These are phyloP conservation scores for Pheosia tremula DNA, from an alignment of 2,888 invertebrate genomes.

Conservation along the genomic window DNA sequence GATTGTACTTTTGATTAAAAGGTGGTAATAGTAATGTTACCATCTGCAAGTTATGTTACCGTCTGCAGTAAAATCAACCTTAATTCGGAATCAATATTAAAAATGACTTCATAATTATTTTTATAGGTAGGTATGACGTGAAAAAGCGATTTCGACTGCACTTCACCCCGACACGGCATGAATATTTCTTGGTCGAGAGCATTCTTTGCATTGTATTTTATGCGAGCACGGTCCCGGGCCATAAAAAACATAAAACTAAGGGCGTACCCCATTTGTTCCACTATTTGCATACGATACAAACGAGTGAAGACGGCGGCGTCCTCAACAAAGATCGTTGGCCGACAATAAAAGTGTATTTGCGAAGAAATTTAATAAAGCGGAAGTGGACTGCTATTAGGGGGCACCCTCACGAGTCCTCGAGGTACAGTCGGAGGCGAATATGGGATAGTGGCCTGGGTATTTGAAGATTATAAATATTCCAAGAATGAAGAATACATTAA, in stretches of 20 bases:
- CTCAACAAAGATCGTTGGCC: conserved; percentile 74
- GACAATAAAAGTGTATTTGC: conserved; percentile 83
- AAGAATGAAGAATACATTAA: not conserved
- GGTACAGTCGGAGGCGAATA: conserved; percentile 28
- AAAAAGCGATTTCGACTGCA: conserved; percentile 43
- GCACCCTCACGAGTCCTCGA: conserved; percentile 54
- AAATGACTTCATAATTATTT: conserved; percentile 37
- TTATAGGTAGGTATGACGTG: conserved; percentile 23
- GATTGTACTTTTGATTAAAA: too few species aligned
- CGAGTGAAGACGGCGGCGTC: conserved; percentile 69
- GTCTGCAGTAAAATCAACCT: conserved; percentile 24
- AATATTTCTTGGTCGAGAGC: conserved; percentile 46
- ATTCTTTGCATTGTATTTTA: conserved; percentile 59
- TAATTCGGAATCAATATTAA: conserved; percentile 27
- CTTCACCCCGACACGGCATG: conserved; percentile 41
- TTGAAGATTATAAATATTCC: not conserved
- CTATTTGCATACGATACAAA: conserved; percentile 82
- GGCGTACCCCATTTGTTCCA: conserved; percentile 68
- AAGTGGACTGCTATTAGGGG: conserved; percentile 77
- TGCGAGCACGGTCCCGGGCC: conserved; percentile 49
- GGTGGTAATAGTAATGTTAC: not conserved
- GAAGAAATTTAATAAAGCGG: conserved; percentile 85
- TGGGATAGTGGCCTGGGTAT: conserved; percentile 1
- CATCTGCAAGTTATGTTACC: conserved; percentile 10
- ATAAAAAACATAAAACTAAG: conserved; percentile 77